These are phyloP conservation scores for Cettia cetti DNA, from an alignment of 2,113 vertebrate genomes.

Conservation along the genomic window DNA sequence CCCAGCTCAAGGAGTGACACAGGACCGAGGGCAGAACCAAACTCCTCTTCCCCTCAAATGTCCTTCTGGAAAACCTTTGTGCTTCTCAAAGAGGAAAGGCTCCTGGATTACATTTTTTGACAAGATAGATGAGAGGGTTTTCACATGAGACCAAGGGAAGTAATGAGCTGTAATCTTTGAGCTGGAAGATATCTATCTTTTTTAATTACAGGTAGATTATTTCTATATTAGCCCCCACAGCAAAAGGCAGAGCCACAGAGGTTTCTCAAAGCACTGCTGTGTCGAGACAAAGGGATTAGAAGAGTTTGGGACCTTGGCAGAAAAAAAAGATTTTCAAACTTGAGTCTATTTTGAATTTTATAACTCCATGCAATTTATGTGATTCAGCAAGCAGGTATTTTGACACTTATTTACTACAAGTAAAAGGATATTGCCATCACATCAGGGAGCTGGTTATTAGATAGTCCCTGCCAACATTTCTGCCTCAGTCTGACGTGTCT, in stretches of 20 bases:
- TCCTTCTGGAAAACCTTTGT: slow-evolving; percentile 13
- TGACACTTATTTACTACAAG: not conserved
- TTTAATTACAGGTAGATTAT: slow-evolving; percentile 53
- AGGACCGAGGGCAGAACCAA: not conserved
- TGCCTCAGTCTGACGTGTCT: not conserved
- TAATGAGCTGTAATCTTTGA: slow-evolving; percentile 53
- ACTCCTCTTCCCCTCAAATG: not conserved
- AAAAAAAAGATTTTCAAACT: not conserved
- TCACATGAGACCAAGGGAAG: slow-evolving; percentile 34
- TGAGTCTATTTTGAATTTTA: not conserved
- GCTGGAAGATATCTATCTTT: slow-evolving; percentile 48
- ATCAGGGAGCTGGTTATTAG: not conserved
- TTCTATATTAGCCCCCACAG: slow-evolving; percentile 5
- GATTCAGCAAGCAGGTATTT: not conserved
- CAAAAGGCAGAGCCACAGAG: not conserved
- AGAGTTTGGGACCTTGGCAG: not conserved
- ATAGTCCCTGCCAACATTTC: not conserved
- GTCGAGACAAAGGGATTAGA: not conserved
- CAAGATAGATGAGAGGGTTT: slow-evolving; percentile 50
- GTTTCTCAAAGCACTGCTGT: not conserved
- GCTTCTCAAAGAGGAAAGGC: not conserved
- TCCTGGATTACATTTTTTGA: slow-evolving; percentile 40
- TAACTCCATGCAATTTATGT: not conserved
- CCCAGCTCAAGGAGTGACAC: accelerated
- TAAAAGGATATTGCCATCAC: not conserved